Evolutionary conservation across 2,113 vertebrate species (phyloP).

Genomic region (Notothenia coriiceps): DNA sequence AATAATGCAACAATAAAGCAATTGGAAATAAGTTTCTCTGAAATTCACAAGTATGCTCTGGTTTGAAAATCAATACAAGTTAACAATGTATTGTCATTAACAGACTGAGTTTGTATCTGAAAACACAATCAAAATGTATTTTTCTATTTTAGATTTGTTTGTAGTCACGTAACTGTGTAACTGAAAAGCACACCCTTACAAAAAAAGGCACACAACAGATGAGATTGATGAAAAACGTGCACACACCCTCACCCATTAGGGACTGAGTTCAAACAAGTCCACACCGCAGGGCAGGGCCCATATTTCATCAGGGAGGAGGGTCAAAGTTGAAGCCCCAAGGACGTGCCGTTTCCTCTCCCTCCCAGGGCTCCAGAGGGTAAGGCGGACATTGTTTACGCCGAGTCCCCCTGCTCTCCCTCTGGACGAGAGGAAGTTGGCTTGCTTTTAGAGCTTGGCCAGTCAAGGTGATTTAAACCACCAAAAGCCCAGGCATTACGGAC

Average conservation of each 20-base stretch:
- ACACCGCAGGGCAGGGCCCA: conserved; percentile 64
- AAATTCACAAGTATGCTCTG: conserved; percentile 17
- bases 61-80: conserved; percentile 12
- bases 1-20: neutral
- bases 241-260: conserved; percentile 60
- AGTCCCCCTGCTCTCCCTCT: conserved; percentile 26
- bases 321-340: conserved; percentile 79
- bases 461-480: conserved; percentile 80
- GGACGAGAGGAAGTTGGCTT: conserved; percentile 59
- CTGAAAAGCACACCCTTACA: neutral
- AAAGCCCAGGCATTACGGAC: conserved; percentile 54
- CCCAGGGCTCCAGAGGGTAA: conserved; percentile 58
- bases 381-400: conserved; percentile 69
- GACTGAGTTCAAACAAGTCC: conserved; percentile 75
- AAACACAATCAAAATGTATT: conserved; percentile 9
- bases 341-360: conserved; percentile 75
- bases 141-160: conserved; percentile 30
- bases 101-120: conserved; percentile 1
- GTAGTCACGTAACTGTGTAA: conserved; percentile 11
- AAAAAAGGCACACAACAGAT: conserved; percentile 23
- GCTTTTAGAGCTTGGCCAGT: conserved; percentile 64
- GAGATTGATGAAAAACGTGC: conserved; percentile 11
- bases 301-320: conserved; percentile 70
- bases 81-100: conserved; percentile 32
- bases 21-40: neutral